A percentile compares a stretch with the other conserved stretches of the same genome.
Conservation (phyloP, 2,888 invertebrate genomes). For the Caenorhabditis plicata region DNA sequence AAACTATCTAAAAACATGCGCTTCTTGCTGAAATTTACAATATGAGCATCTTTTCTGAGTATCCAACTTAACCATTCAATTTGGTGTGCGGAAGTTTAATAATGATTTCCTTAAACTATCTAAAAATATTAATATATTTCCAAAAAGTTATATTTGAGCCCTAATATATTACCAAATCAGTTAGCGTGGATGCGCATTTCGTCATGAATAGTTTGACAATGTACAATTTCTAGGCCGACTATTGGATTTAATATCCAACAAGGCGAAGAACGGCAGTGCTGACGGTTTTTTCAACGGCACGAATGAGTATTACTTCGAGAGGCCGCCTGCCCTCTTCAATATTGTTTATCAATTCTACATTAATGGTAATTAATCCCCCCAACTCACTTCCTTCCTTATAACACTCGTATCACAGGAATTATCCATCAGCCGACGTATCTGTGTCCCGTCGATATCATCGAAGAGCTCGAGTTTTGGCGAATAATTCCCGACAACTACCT, state of each 20-base stretch:
- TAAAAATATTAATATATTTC: no score
- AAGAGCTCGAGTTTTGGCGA: constrained; percentile 67
- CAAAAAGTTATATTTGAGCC: no score
- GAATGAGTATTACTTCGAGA: constrained; percentile 59
- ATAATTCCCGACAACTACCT: constrained; percentile 43
- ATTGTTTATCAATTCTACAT: constrained; percentile 59
- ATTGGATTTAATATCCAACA: constrained; percentile 32
- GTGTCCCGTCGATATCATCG: constrained; percentile 68
- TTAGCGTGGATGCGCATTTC: no score
- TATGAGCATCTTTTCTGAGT: no score
- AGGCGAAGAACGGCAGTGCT: constrained; percentile 18
- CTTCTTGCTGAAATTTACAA: no score
- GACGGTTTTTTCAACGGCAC: constrained; percentile 52
- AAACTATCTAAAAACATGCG: no score
- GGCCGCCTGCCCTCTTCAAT: constrained; percentile 54
- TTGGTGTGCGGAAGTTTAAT: no score
- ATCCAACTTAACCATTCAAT: no score
- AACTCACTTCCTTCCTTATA: background rate
- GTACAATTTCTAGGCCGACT: constrained; percentile 42
- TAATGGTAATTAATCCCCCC: constrained; percentile 47
- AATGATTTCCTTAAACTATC: no score
- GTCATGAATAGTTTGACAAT: no score
- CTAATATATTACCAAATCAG: no score
- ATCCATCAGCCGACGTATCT: constrained; percentile 67
- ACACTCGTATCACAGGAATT: constrained; percentile 22